Conservation (phyloP, 2,888 invertebrate genomes). For the Synergus gifuensis region DNA sequence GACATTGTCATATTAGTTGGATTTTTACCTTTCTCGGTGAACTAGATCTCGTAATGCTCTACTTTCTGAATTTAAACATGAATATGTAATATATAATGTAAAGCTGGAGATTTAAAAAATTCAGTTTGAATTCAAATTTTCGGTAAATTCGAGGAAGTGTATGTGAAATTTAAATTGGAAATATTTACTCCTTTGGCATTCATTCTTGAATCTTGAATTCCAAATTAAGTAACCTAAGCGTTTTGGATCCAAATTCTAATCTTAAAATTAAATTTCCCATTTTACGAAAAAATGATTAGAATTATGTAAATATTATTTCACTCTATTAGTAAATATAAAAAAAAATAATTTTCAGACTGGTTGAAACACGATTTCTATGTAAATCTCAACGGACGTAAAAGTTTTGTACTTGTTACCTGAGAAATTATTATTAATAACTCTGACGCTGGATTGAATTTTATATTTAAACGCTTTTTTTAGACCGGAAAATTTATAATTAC, state of each 20-base stretch:
- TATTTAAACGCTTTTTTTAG: background rate
- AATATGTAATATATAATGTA: background rate
- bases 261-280: background rate
- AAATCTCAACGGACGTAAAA: conserved; percentile 22
- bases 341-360: background rate
- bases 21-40: background rate
- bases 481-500: background rate
- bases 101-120: background rate
- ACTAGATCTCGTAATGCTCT: background rate
- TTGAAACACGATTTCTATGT: conserved; percentile 19
- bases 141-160: background rate
- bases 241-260: no score
- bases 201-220: background rate
- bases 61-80: background rate
- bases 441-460: conserved; percentile 2
- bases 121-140: background rate
- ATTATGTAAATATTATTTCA: no score
- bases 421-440: background rate
- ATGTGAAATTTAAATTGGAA: background rate
- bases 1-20: background rate
- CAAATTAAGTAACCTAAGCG: background rate
- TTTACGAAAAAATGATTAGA: background rate
- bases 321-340: background rate
- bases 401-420: background rate
- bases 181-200: background rate